These are phyloP conservation scores for Nebria ingens DNA, from an alignment of 1,140 invertebrate species.

Conservation along the genomic window DNA sequence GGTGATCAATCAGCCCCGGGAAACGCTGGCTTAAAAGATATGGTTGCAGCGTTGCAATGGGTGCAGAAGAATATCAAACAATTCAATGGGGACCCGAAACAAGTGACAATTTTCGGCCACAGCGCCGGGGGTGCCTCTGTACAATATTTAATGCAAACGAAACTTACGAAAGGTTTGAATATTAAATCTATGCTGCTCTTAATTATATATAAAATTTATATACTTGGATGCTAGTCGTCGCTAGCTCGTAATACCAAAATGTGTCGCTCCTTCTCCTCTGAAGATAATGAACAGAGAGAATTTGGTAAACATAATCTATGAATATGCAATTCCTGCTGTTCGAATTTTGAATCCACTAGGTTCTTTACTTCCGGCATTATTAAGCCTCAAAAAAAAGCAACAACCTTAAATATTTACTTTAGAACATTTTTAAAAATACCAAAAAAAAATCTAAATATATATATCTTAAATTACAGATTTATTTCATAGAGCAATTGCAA, in stretches of 20 bases:
- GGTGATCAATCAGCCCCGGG: conserved; percentile 34
- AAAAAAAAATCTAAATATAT: too few relatives aligned
- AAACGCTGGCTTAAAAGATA: conserved; percentile 57
- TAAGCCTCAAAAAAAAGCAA: too few relatives aligned
- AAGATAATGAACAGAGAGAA: too few relatives aligned
- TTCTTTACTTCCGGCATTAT: too few relatives aligned
- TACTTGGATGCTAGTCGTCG: too few relatives aligned
- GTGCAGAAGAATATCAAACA: conserved; percentile 49
- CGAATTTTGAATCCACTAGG: background rate
- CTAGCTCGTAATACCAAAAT: too few relatives aligned
- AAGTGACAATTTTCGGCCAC: conserved; percentile 49
- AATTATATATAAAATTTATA: background rate
- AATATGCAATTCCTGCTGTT: too few relatives aligned
- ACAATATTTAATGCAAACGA: conserved; percentile 36
- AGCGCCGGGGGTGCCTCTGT: conserved; percentile 43
- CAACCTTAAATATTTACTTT: too few relatives aligned
- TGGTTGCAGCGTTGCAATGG: conserved; percentile 49
- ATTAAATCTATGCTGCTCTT: too few relatives aligned
- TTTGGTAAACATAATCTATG: too few relatives aligned
- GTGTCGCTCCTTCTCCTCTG: too few relatives aligned
- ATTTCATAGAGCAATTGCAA: conserved; percentile 46
- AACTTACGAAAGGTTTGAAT: conserved; percentile 32
- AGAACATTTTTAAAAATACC: too few relatives aligned
- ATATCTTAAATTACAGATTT: conserved; percentile 18
- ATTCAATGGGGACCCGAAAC: conserved; percentile 54